Percentiles rank a stretch among this genome's conserved stretches.
Evolutionary conservation across 1,140 invertebrate species (phyloP).

Genomic region (Leptopilina boulardi): DNA sequence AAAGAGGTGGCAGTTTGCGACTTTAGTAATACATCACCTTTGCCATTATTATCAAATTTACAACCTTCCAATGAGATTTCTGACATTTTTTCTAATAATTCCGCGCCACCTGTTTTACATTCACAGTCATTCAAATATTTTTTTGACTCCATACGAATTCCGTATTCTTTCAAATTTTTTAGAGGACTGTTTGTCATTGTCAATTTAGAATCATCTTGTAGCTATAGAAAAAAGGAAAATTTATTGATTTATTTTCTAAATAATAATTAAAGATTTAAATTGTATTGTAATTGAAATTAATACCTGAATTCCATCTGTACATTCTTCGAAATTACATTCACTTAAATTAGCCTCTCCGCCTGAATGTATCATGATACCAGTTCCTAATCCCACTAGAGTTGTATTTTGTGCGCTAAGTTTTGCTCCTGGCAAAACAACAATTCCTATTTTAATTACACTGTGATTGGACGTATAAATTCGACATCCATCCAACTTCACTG

Average conservation of each 20-base stretch:
- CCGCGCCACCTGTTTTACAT: constrained; percentile 53
- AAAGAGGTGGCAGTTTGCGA: constrained; percentile 45
- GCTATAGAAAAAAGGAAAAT: constrained; percentile 49
- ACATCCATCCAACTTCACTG: constrained; percentile 62
- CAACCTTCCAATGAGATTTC: constrained; percentile 65
- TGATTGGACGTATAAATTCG: constrained; percentile 63
- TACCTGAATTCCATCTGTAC: constrained; percentile 70
- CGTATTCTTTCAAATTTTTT: constrained; percentile 65
- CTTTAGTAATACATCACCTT: constrained; percentile 63
- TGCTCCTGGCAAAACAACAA: constrained; percentile 68
- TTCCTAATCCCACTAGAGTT: constrained; percentile 66
- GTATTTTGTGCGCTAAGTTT: constrained; percentile 65
- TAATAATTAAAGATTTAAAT: constrained; percentile 21
- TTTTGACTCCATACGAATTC: constrained; percentile 67
- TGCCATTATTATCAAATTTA: constrained; percentile 62
- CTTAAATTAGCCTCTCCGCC: constrained; percentile 60
- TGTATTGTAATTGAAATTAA: constrained; percentile 7
- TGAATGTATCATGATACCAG: constrained; percentile 62
- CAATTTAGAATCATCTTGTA: constrained; percentile 62
- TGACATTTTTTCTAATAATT: constrained; percentile 58
- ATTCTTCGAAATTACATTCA: constrained; percentile 65
- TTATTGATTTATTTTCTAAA: constrained; percentile 19
- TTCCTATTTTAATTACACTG: constrained; percentile 67
- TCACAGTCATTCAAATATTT: constrained; percentile 56
- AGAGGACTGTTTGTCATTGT: constrained; percentile 60